Evolutionary conservation across 92 coral and sea anemone species (phyloP), one percentile per base, ranked within the genome.

Genomic region (Bergia puertoricense): DNA sequence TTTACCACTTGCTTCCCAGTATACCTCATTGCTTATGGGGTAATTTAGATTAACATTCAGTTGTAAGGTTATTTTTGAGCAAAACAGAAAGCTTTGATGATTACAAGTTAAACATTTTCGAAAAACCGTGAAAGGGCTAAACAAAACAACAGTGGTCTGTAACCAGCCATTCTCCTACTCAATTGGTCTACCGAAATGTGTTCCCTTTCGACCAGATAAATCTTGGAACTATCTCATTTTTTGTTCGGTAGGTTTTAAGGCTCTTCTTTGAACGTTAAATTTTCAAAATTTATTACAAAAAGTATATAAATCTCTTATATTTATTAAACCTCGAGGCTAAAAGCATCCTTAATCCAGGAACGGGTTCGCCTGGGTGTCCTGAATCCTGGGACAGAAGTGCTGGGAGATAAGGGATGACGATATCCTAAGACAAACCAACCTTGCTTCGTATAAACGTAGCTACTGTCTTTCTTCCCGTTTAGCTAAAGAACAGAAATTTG

Each of bases 231-330:
- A 1, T 66, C 37, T 15, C 36, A 20, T 66, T 82, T 82, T 44
- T 30, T 7, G 62, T 69, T 82, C 23, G 11, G 80, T 1, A 42
- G 54, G 38, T 82, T 68, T 83, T 39, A 75, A 45, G 6, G 85
- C 22, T n/a, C 84, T 36, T 80, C 71, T 69, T 84, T 46, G 45
- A 71, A 40, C 44, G 67, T 30, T 18, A 50, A 48, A 39, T 69
- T 73, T 30, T 30, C 30, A 30, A 30, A 30, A 30, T 30, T 30
- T 30, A 30, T 30, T 30, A 30, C 30, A 69, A 67, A 37, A 71
- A 37, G 41, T 71, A 45, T 44, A 71, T 66, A 84, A 22, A 80
- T 36, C 75, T 69, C 45, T 45, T 84, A n/a, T 84, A 84, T 84
- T 84, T 84, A 84, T 84, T 44, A 15, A 48, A 84, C 79, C 46